phyloP scores from a whole-genome alignment of 2,797 vertebrate genomes.

The Phyllotis vaccarum region DNA sequence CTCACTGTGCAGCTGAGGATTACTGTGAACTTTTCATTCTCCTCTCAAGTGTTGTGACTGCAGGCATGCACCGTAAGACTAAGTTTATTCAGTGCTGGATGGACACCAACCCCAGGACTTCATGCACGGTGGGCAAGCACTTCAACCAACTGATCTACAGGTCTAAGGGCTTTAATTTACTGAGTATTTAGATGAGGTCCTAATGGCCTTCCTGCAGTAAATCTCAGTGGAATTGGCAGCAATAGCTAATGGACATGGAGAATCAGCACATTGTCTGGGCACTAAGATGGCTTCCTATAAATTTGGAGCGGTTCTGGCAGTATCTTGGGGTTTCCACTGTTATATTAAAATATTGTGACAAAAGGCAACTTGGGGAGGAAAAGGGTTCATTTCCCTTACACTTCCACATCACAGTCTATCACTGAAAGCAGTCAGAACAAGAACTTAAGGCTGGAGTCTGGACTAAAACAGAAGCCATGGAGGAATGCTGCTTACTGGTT shows the following conservation, averaged over 20 bases:
- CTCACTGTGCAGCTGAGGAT: neutral
- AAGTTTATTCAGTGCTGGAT: neutral
- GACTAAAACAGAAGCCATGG: neutral
- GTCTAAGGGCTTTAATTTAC: neutral
- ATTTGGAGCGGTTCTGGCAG: neutral
- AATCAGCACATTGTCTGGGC: neutral
- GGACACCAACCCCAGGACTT: neutral
- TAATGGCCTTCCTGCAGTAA: conserved; percentile 10
- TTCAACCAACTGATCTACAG: neutral
- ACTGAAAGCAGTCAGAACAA: neutral
- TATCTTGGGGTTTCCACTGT: neutral
- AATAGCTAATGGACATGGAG: neutral
- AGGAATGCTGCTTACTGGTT: neutral
- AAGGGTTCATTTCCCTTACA: neutral
- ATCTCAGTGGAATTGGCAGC: neutral
- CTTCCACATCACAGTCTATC: neutral
- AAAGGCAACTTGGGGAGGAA: neutral
- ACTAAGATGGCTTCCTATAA: neutral
- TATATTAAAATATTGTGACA: neutral
- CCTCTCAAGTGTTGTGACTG: neutral
- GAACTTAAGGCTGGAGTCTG: neutral
- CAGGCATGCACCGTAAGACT: neutral
- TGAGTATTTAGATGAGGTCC: neutral
- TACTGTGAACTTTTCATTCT: neutral
- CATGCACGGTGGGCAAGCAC: neutral